phyloP scores from a whole-genome alignment of 2,113 vertebrate genomes.

The Pungitius pungitius region DNA sequence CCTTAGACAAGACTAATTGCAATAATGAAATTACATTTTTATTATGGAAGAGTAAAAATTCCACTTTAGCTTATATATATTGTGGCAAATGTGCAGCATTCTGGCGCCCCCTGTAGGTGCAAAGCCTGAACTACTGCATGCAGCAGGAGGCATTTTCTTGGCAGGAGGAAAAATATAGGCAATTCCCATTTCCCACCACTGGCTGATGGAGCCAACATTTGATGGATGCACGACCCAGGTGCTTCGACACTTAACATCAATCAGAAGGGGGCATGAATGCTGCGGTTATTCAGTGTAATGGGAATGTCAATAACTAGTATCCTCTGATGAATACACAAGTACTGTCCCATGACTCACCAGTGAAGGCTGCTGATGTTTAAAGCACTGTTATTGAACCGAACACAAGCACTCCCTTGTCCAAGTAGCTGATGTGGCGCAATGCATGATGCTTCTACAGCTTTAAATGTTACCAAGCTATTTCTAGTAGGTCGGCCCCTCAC shows the following conservation, averaged over 20 bases:
- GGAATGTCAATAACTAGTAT: conserved; percentile 51
- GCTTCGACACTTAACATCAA: conserved; percentile 29
- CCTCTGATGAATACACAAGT: conserved; percentile 48
- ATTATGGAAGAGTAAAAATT: background rate
- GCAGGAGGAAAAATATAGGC: conserved; percentile 32
- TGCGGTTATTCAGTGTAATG: conserved; percentile 49
- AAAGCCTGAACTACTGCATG: background rate
- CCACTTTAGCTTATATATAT: background rate
- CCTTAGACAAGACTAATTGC: background rate
- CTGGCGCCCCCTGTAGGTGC: conserved; percentile 52
- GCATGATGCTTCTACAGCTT: background rate
- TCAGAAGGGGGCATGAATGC: conserved; percentile 19
- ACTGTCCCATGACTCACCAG: conserved; percentile 26
- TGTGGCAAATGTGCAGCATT: background rate
- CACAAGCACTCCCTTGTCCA: conserved; percentile 18
- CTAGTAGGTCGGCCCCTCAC: background rate
- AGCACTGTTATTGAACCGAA: conserved; percentile 21
- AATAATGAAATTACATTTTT: background rate
- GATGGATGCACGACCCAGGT: conserved; percentile 46
- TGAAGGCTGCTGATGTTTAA: conserved; percentile 44
- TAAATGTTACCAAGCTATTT: conserved; percentile 4
- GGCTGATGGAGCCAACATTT: conserved; percentile 8
- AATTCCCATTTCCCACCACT: conserved; percentile 30
- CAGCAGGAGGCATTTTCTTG: conserved; percentile 15
- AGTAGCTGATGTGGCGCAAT: conserved; percentile 9